These are phyloP conservation scores for Callorhinus ursinus DNA, from an alignment of 2,113 vertebrate genomes.

Conservation along the genomic window DNA sequence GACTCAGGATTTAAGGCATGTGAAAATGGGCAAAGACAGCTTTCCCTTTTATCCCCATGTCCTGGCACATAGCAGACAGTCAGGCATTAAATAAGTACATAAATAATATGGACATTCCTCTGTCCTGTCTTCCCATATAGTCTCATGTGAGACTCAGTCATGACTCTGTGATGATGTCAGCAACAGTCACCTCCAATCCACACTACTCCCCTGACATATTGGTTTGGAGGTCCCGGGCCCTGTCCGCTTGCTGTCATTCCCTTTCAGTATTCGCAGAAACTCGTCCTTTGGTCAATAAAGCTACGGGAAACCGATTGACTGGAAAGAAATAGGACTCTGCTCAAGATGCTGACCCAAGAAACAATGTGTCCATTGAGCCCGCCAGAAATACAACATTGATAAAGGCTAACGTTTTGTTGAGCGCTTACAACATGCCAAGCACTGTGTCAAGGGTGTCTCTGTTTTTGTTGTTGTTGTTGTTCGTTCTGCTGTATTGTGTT, in stretches of 20 bases:
- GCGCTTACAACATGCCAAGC: neutral
- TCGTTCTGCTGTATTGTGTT: neutral
- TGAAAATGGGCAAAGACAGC: neutral
- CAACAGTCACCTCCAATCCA: neutral
- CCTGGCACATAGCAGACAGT: accelerated
- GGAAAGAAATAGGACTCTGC: neutral
- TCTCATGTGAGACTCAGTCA: accelerated
- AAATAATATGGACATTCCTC: neutral
- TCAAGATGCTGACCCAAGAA: slow-evolving; percentile 11
- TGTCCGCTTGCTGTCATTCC: neutral
- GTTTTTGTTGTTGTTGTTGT: neutral
- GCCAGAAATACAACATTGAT: neutral
- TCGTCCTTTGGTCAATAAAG: neutral
- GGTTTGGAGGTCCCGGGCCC: neutral
- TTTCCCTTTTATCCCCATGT: neutral
- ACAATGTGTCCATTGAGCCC: neutral
- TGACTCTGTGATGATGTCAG: accelerated
- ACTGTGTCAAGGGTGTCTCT: neutral
- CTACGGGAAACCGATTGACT: neutral
- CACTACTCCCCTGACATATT: neutral
- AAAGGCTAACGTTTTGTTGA: neutral
- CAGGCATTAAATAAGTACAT: accelerated
- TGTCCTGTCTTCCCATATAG: accelerated
- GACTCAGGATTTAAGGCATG: neutral
- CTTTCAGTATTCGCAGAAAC: neutral